phyloP scores from a whole-genome alignment of 2,797 vertebrate species.

The Oceanodroma leucorhoa region DNA sequence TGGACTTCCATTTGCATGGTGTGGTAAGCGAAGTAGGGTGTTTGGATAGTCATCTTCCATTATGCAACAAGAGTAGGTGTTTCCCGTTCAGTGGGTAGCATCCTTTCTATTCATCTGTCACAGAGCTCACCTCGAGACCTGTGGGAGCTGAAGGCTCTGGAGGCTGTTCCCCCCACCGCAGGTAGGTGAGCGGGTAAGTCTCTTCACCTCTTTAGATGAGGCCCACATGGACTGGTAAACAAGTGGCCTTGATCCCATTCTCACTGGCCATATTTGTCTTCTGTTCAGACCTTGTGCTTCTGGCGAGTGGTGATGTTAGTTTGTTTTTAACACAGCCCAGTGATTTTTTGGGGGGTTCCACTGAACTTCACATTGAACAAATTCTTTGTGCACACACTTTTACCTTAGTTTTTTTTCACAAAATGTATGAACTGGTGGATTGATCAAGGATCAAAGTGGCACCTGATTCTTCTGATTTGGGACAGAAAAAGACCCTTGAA shows the following conservation, averaged over 20 bases:
- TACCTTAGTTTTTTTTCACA: not conserved
- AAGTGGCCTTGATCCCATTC: not conserved
- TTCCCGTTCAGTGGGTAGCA: not conserved
- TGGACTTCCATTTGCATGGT: not conserved
- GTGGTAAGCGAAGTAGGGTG: not conserved
- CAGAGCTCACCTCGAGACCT: not conserved
- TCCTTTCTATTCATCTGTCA: not conserved
- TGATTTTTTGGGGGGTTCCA: not conserved
- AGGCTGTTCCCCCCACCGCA: accelerated
- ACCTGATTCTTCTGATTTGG: not conserved
- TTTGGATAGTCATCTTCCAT: not conserved
- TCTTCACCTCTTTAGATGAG: not conserved
- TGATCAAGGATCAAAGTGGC: not conserved
- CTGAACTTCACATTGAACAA: not conserved
- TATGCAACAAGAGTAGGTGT: not conserved
- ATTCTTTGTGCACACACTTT: not conserved
- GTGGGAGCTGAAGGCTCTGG: not conserved
- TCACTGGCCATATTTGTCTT: not conserved
- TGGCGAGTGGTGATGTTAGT: not conserved
- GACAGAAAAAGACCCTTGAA: not conserved
- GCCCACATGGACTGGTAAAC: not conserved
- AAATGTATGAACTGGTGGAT: not conserved
- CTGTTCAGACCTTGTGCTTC: not conserved
- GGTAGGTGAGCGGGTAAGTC: not conserved
- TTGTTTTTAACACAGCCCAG: not conserved